Conservation (phyloP, 2,797 vertebrate species). For the Rhabdophis nuchalis region DNA sequence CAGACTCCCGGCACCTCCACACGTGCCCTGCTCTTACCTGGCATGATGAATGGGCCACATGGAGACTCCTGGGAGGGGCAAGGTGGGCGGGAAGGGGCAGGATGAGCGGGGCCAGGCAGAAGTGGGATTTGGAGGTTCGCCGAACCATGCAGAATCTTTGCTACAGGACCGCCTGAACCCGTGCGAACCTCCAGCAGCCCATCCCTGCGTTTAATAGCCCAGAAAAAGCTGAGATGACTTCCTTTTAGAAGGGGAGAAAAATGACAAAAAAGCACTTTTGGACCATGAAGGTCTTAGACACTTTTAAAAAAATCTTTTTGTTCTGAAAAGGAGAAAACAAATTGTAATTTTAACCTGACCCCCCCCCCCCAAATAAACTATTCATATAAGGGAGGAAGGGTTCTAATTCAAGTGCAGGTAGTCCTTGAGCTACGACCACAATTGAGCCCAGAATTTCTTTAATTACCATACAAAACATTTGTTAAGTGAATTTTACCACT, state of each 20-base stretch:
- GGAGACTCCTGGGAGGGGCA: no score
- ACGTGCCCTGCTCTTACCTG: no score
- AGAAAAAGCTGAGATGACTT: slow-evolving; percentile 14
- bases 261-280: not conserved
- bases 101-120: no score
- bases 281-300: not conserved
- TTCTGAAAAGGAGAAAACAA: not conserved
- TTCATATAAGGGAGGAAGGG: not conserved
- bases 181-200: no score
- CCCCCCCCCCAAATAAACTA: no score
- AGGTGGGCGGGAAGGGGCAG: no score
- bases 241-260: not conserved
- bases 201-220: not conserved
- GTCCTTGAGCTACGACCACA: not conserved
- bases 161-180: no score
- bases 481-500: not conserved
- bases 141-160: no score
- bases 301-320: not conserved
- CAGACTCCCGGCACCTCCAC: no score
- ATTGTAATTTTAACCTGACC: not conserved
- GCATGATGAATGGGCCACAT: no score
- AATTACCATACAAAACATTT: not conserved
- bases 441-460: not conserved
- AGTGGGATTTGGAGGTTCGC: no score
- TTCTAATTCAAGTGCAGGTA: not conserved